A percentile compares a stretch with the other conserved stretches of the same genome.
Evolutionary conservation across 2,797 vertebrate genomes (phyloP).

Genomic region (Amazonetta brasiliensis): DNA sequence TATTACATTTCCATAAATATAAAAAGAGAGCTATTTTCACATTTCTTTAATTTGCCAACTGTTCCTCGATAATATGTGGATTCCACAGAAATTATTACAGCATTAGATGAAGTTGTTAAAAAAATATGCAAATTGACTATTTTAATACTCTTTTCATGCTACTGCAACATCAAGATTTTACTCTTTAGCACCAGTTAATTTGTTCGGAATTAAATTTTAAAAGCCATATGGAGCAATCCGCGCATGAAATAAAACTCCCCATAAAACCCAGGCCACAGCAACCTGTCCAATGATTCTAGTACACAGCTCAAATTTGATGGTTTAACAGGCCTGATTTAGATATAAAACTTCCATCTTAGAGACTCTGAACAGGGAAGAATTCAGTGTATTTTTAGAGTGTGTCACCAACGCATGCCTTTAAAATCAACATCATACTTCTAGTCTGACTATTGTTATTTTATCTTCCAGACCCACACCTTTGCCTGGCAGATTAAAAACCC

Average conservation of each 20-base stretch:
- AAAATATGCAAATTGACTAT: background rate
- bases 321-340: background rate
- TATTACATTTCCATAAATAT: slow-evolving; percentile 56
- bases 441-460: background rate
- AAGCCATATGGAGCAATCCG: background rate
- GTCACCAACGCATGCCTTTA: background rate
- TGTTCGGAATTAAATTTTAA: slow-evolving; percentile 29
- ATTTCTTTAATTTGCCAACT: slow-evolving; percentile 44
- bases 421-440: background rate
- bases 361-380: background rate
- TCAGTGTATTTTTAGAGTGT: background rate
- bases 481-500: background rate
- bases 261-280: background rate
- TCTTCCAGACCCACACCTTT: background rate
- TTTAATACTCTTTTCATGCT: slow-evolving; percentile 27
- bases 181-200: slow-evolving; percentile 55
- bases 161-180: slow-evolving; percentile 13
- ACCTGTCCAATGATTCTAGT: background rate
- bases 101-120: slow-evolving; percentile 37
- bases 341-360: background rate
- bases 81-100: slow-evolving; percentile 40
- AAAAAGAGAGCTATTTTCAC: slow-evolving; percentile 53
- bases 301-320: background rate
- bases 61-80: background rate
- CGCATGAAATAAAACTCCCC: background rate